Conservation (phyloP, 2,797 vertebrate genomes). For the Ataeniobius toweri region DNA sequence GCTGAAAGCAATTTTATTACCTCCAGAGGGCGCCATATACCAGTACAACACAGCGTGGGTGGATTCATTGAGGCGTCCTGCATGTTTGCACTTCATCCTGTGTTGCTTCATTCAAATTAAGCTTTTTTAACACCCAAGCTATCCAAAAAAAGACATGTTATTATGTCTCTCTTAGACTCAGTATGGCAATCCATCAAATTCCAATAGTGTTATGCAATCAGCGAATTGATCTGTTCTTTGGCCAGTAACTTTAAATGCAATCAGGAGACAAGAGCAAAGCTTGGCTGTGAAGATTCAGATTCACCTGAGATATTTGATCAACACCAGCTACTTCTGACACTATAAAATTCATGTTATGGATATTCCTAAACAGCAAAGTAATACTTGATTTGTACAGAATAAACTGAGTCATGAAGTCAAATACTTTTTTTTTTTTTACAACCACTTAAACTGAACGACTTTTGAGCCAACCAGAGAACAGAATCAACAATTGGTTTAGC, state of each 20-base stretch:
- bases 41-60: not conserved
- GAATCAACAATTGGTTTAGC: too few relatives aligned
- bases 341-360: not conserved
- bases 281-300: not conserved
- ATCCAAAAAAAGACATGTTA: not conserved
- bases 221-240: conserved; percentile 21
- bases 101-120: not conserved
- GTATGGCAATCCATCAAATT: conserved; percentile 19
- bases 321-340: not conserved
- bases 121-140: not conserved
- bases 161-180: not conserved
- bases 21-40: conserved; percentile 72
- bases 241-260: not conserved
- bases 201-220: conserved; percentile 26
- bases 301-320: not conserved
- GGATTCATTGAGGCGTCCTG: not conserved
- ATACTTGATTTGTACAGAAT: not conserved
- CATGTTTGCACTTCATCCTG: not conserved
- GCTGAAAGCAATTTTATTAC: conserved; percentile 26
- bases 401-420: not conserved
- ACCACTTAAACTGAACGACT: not conserved
- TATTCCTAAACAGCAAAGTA: not conserved
- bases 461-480: too few relatives aligned
- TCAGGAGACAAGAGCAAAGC: not conserved
- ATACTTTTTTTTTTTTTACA: not conserved